These are phyloP conservation scores for Coregonus ussuriensis DNA, from an alignment of 2,797 vertebrate species.

Conservation along the genomic window DNA sequence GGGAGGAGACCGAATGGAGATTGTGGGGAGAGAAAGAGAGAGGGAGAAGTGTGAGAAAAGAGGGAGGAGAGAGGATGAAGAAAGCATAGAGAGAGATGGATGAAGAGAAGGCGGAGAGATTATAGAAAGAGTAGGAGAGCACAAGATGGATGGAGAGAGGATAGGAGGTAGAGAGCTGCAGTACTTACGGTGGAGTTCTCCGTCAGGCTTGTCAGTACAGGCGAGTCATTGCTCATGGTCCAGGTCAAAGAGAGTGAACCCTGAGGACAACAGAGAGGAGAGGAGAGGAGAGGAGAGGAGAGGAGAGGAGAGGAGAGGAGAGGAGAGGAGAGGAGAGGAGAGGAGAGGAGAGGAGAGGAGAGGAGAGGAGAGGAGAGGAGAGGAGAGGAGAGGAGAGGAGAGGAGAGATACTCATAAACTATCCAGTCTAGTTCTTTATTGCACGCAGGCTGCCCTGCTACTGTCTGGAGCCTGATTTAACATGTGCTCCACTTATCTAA, in stretches of 20 bases:
- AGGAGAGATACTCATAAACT: not conserved
- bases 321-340: too few species aligned
- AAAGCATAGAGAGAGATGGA: too few species aligned
- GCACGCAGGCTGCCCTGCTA: not conserved
- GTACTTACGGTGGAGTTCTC: constrained; percentile 87
- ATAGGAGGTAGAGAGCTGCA: not conserved
- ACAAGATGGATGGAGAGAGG: not conserved
- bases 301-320: too few species aligned
- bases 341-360: too few species aligned
- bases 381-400: too few species aligned
- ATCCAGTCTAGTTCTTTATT: not conserved
- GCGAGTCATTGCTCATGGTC: constrained; percentile 90
- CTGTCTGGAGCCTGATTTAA: not conserved
- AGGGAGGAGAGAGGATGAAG: too few species aligned
- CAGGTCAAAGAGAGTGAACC: constrained; percentile 69
- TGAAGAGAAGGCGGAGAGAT: not conserved
- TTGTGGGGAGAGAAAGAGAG: too few species aligned
- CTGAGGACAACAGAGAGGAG: constrained; percentile 43
- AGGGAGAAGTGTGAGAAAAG: too few species aligned
- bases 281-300: not conserved
- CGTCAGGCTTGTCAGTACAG: constrained; percentile 85
- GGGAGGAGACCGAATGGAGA: too few species aligned
- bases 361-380: too few species aligned
- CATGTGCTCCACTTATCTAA: not conserved
- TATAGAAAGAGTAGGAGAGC: not conserved